Evolutionary conservation across 2,113 vertebrate genomes (phyloP), one percentile per base, ranked within the genome.

Genomic region (Pterocles burchelli): DNA sequence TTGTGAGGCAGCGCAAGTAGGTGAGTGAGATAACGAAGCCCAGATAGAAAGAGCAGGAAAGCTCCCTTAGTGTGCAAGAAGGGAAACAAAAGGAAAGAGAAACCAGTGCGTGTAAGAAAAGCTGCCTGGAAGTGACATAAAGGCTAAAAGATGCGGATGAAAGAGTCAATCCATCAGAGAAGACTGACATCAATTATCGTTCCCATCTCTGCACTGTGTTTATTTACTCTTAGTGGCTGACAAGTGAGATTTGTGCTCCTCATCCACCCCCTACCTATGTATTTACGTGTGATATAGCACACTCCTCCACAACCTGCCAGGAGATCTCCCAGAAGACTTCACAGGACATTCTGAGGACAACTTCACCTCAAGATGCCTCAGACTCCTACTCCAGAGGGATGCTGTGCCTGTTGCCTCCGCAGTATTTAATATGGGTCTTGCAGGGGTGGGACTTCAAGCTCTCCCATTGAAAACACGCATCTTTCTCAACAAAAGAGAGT

Each of bases 41-140:
- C 59, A 83, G 57, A 33, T 3, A 61, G 49, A 76, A 80, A 61
- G 62, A 13, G 2, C 29, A 86, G 51, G 38, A 81, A 61, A 91
- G 34, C 3, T 21, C 22, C 36, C 41, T 45, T 2, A 48, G 26
- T 2, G 12, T 0, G 1, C 34, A 61, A 34, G 13, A 7, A 31
- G 55, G 0, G 11, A 41, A 86, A 80, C 6, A 10, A n/a, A 85
- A 58, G 36, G 5, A 41, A 65, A 49, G 55, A 89, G 16, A 85
- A 93, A 74, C 2, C 4, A 21, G 8, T 2, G 5, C 7, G 11
- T 6, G 11, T 55, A 52, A 83, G 20, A 58, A 71, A 80, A 89
- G 48, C n/a, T 45, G 29, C 70, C 38, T 3, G 57, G 34, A 90
- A 94, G 59, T 38, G 43, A 87, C 92, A 89, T 18, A 77, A 86